Evolutionary conservation across 2,113 vertebrate genomes (phyloP).

Genomic region (Ondatra zibethicus): DNA sequence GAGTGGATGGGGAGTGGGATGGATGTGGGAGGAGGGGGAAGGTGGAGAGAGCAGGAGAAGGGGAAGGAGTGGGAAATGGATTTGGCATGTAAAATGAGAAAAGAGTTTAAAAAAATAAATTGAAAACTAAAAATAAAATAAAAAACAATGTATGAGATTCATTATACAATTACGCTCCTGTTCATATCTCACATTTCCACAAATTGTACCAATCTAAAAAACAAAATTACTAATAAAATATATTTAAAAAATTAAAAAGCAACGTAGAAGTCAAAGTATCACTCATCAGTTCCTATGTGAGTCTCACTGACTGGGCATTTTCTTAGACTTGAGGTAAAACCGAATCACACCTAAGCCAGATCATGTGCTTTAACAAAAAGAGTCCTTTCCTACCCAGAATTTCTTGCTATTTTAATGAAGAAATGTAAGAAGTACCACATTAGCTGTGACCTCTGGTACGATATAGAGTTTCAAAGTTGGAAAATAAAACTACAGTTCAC

Average conservation of each 20-base stretch:
- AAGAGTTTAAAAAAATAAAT: too few species aligned
- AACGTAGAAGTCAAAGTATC: neutral
- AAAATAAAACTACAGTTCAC: conserved; percentile 47
- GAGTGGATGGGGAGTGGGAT: too few species aligned
- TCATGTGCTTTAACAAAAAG: neutral
- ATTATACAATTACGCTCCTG: neutral
- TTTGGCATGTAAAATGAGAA: too few species aligned
- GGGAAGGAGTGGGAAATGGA: too few species aligned
- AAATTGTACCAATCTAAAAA: neutral
- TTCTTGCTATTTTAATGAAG: conserved; percentile 35
- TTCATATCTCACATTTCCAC: neutral
- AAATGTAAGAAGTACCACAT: neutral
- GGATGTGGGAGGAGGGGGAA: too few species aligned
- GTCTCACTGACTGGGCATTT: neutral
- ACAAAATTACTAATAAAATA: neutral
- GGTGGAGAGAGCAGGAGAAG: too few species aligned
- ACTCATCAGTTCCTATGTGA: neutral
- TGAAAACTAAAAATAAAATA: too few species aligned
- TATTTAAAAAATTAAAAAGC: neutral
- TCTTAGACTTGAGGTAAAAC: conserved; percentile 31
- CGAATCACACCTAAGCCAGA: conserved; percentile 39
- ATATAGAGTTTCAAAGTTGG: neutral
- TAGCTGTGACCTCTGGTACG: neutral
- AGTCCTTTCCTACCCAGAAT: conserved; percentile 18
- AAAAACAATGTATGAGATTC: neutral